Evolutionary conservation across 2,797 vertebrate species (phyloP).

Genomic region (Sebastes vulpes): DNA sequence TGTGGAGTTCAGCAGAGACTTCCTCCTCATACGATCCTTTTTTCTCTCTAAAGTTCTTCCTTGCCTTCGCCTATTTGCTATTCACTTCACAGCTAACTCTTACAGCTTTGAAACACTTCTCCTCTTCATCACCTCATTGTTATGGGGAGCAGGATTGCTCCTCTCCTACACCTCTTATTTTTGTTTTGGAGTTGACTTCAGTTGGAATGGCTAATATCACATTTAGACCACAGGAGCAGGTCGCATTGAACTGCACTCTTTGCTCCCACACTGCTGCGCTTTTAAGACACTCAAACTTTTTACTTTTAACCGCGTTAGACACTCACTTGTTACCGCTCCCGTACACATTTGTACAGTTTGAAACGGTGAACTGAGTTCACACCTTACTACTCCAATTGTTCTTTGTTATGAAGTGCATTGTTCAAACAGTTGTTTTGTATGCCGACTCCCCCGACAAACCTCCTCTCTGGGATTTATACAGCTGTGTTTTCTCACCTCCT

Average conservation of each 20-base stretch:
- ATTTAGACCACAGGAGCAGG: conserved; percentile 53
- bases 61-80: conserved; percentile 48
- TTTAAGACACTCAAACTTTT: conserved; percentile 28
- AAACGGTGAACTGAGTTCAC: conserved; percentile 2
- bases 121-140: conserved; percentile 72
- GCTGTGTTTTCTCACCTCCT: background rate
- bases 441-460: background rate
- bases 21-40: conserved; percentile 1
- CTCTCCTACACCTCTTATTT: conserved; percentile 42
- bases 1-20: conserved; percentile 47
- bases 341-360: conserved; percentile 25
- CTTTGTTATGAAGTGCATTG: conserved; percentile 21
- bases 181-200: conserved; percentile 63
- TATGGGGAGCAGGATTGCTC: conserved; percentile 53
- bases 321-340: background rate
- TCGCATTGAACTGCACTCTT: conserved; percentile 22
- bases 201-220: conserved; percentile 61
- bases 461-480: background rate
- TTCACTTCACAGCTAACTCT: conserved; percentile 68
- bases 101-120: conserved; percentile 51
- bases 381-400: background rate
- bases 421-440: conserved; percentile 28
- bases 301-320: background rate
- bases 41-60: conserved; percentile 30
- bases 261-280: conserved; percentile 19